phyloP scores from a whole-genome alignment of 2,113 vertebrate species.

The Climacteris rufus region DNA sequence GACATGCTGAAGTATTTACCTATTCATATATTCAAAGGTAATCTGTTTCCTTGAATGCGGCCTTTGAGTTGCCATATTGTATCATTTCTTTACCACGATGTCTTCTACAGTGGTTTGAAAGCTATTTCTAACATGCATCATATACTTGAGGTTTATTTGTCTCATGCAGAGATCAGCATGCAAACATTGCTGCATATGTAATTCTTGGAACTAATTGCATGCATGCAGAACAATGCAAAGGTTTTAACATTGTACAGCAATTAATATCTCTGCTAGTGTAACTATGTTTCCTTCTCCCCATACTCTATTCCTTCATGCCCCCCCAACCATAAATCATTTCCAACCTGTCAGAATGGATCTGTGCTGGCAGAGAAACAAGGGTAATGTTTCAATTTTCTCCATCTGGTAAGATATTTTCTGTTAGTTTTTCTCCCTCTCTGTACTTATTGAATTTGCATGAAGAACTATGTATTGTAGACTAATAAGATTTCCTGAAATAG shows the following conservation, averaged over 20 bases:
- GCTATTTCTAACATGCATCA: constrained; percentile 64
- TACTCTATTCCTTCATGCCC: not conserved
- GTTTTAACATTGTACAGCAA: constrained; percentile 64
- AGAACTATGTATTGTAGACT: constrained; percentile 56
- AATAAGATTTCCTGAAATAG: constrained; percentile 46
- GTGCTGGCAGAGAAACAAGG: constrained; percentile 78
- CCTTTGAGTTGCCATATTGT: constrained; percentile 45
- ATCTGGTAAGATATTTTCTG: constrained; percentile 80
- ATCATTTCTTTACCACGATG: constrained; percentile 34
- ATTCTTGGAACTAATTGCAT: constrained; percentile 63
- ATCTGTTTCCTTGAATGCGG: constrained; percentile 51
- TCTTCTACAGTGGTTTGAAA: constrained; percentile 58
- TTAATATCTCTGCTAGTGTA: constrained; percentile 70
- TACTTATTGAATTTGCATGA: constrained; percentile 73
- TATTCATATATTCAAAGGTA: constrained; percentile 60
- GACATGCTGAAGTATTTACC: constrained; percentile 64
- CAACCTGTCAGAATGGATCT: constrained; percentile 80
- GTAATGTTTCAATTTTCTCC: constrained; percentile 80
- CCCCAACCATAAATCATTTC: constrained; percentile 73
- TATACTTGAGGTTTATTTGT: constrained; percentile 58
- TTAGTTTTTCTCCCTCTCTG: constrained; percentile 65
- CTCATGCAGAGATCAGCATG: constrained; percentile 64
- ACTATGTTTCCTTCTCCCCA: constrained; percentile 54
- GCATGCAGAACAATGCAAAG: constrained; percentile 73
- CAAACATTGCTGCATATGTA: constrained; percentile 61